phyloP scores from a whole-genome alignment of 2,113 vertebrate genomes.

The Coptodon rendalli region DNA sequence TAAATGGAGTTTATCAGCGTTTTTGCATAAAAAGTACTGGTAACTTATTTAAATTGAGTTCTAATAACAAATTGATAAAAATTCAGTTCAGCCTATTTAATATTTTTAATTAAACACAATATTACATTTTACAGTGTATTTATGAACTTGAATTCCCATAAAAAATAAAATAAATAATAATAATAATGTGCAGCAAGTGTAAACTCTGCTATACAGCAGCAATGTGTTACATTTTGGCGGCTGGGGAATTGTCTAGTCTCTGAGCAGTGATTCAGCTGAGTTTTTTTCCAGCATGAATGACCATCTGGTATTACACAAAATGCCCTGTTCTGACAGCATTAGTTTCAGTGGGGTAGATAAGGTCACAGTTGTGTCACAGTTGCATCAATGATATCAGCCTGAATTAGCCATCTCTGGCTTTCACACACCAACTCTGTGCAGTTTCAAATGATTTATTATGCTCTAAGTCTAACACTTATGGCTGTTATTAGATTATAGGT shows the following conservation, averaged over 20 bases:
- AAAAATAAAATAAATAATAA: neutral
- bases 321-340: neutral
- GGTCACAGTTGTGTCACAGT: constrained; percentile 16
- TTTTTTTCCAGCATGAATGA: neutral
- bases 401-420: neutral
- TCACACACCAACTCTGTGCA: neutral
- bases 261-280: neutral
- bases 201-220: neutral
- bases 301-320: constrained; percentile 17
- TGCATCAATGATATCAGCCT: neutral
- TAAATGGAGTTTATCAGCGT: too few relatives aligned
- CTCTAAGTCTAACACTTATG: neutral
- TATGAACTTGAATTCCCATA: neutral
- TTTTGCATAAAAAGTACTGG: too few relatives aligned
- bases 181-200: neutral
- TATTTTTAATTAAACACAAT: too few relatives aligned
- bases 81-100: too few relatives aligned
- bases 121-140: too few relatives aligned
- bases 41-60: too few relatives aligned
- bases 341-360: neutral
- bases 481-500: neutral
- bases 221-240: neutral
- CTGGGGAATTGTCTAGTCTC: neutral
- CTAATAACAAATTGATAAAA: too few relatives aligned
- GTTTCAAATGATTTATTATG: neutral